Conservation (phyloP, 2,888 invertebrate genomes). For the Pheosia gnoma region DNA sequence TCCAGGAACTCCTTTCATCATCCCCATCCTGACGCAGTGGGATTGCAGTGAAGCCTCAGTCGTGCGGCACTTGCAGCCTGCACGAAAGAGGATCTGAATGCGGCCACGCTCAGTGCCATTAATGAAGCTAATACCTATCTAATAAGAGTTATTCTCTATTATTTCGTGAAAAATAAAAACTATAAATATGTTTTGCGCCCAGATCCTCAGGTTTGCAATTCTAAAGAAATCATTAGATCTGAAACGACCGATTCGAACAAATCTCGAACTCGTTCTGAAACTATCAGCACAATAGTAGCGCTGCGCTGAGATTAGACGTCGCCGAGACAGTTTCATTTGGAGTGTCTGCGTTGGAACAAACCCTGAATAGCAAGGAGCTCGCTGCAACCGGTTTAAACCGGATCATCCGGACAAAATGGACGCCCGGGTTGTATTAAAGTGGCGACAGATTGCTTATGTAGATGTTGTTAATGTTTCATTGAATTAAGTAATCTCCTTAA, state of each 20-base stretch:
- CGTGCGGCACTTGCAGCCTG: no score
- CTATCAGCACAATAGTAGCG: slow-evolving; percentile 33
- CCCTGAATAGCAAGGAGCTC: slow-evolving; percentile 58
- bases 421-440: slow-evolving; percentile 46
- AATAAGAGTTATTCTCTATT: no score
- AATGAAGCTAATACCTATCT: no score
- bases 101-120: no score
- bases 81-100: no score
- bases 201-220: no score
- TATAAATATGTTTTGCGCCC: no score
- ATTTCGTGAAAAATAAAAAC: no score
- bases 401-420: slow-evolving; percentile 51
- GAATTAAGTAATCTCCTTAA: slow-evolving; percentile 16
- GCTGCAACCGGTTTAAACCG: slow-evolving; percentile 44
- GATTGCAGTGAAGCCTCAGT: no score
- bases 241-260: slow-evolving; percentile 2
- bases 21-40: no score
- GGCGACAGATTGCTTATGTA: slow-evolving; percentile 38
- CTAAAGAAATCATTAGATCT: neutral
- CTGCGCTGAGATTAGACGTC: slow-evolving; percentile 50
- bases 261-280: neutral
- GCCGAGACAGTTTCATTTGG: slow-evolving; percentile 61
- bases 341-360: slow-evolving; percentile 51
- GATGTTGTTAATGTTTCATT: slow-evolving; percentile 30
- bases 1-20: no score